A percentile compares a stretch with the other conserved stretches of the same genome.
phyloP scores from a whole-genome alignment of 64 coral and sea anemone species.

The Stichodactyla mertensii region DNA sequence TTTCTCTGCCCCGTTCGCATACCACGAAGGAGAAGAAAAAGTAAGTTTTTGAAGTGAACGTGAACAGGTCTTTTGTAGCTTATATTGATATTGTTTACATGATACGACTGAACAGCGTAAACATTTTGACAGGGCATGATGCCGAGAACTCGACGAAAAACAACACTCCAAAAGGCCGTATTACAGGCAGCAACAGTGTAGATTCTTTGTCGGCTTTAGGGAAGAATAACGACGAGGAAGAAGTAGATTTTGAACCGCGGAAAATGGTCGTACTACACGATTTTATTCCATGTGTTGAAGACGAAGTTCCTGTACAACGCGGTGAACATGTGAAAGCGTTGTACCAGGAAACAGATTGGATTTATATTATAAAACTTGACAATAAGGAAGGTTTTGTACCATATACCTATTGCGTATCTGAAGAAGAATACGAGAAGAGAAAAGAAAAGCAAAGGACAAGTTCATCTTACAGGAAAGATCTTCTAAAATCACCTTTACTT shows the following conservation, averaged over 20 bases:
- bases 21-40: slow-evolving; percentile 50
- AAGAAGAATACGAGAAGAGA: slow-evolving; percentile 77
- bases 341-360: slow-evolving; percentile 92
- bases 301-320: slow-evolving; percentile 77
- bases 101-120: background rate
- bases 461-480: slow-evolving; percentile 30
- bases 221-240: slow-evolving; percentile 43
- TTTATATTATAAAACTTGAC: slow-evolving; percentile 64
- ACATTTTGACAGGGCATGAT: slow-evolving; percentile 56
- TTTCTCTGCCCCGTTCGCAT: slow-evolving; percentile 67
- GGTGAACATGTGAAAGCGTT: slow-evolving; percentile 83
- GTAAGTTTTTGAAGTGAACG: slow-evolving; percentile 24
- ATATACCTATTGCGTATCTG: slow-evolving; percentile 75
- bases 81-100: slow-evolving; percentile 55
- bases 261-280: slow-evolving; percentile 95
- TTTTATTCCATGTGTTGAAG: slow-evolving; percentile 94
- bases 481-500: slow-evolving; percentile 39
- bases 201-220: slow-evolving; percentile 44
- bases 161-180: slow-evolving; percentile 50
- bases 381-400: slow-evolving; percentile 94
- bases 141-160: slow-evolving; percentile 35
- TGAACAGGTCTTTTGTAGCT: background rate
- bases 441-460: slow-evolving; percentile 65
- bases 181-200: slow-evolving; percentile 43
- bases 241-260: slow-evolving; percentile 62